Percentiles rank a stretch among this genome's conserved stretches.
Conservation (phyloP, 2,797 vertebrate genomes). For the Myotis pilosus region DNA sequence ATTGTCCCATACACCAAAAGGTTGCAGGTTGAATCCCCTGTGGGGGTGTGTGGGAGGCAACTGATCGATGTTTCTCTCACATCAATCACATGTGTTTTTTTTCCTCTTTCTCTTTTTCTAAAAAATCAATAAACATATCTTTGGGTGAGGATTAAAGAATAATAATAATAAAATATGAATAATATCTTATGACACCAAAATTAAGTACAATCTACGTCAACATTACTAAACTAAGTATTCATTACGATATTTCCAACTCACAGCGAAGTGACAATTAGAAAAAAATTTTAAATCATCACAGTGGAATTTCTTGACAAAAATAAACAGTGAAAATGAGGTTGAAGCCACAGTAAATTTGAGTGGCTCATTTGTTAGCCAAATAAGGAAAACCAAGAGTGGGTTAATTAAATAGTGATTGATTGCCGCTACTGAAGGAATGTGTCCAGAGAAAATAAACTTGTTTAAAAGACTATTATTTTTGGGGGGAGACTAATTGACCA, state of each 20-base stretch:
- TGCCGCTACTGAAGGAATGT: not conserved
- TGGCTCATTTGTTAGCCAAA: not conserved
- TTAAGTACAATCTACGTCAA: not conserved
- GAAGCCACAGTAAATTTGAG: not conserved
- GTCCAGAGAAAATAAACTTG: not conserved
- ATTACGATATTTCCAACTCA: not conserved
- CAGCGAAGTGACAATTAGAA: not conserved
- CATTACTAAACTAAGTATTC: not conserved
- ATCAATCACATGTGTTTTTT: not conserved
- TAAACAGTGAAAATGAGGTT: not conserved
- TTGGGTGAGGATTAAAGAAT: not conserved
- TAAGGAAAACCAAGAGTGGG: not conserved
- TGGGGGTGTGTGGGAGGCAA: not conserved
- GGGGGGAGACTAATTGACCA: not conserved
- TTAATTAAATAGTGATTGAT: not conserved
- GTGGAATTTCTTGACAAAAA: slow-evolving; percentile 20
- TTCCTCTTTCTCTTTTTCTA: not conserved
- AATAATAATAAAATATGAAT: not conserved
- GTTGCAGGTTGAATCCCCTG: not conserved
- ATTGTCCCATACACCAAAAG: not conserved
- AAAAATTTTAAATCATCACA: not conserved
- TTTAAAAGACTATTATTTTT: not conserved
- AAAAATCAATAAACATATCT: not conserved
- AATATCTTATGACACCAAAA: not conserved
- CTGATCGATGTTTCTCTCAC: not conserved